Evolutionary conservation across 2,797 vertebrate genomes (phyloP), one percentile per base, ranked within the genome.

Genomic region (Sebastiscus tertius): DNA sequence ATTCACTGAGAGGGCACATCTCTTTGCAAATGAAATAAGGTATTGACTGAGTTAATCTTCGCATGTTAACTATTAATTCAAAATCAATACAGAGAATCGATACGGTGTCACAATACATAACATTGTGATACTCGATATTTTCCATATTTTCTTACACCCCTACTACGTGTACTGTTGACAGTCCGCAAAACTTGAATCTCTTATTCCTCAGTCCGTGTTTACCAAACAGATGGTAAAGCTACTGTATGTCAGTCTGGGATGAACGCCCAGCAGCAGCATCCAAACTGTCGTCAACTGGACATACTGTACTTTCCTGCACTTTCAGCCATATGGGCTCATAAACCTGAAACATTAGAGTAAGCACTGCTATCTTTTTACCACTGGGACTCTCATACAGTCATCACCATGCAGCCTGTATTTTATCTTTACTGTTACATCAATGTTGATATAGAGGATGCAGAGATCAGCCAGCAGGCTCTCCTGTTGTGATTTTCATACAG

Each of bases 221-320:
- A 83, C 66, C 66, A 87, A 81, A 79, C 55, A 80, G 49, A 78
- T 61, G 29, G 56, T 69, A 24, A 77, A 70, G 83, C 72, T 69
- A 6, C 46, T 34, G 54, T 66, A 14, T 42, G 65, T 70, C 58
- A 49, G 26, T 33, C 49, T 24, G 18, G 31, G 61, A 68, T 36
- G 36, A 72, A 76, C 18, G 36, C 36, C 49, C 10, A 58, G 62
- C 72, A 67, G 52, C 72, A 75, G 64, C 68, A 24, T 65, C 34
- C 10, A 24, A 42, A 65, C 81, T 36, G 27, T 73, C 31, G 26
- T 77, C 34, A 76, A 24, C 72, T 80, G 85, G 65, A 92, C 84
- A 85, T 24, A 46, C 64, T 89, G 87, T 88, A 74, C 80, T 82
- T 55, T 63, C 11, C 22, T 6, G 36, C 29, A 60, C 60, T 52